Conservation (phyloP, 2,113 vertebrate genomes). For the Rattus rattus region DNA sequence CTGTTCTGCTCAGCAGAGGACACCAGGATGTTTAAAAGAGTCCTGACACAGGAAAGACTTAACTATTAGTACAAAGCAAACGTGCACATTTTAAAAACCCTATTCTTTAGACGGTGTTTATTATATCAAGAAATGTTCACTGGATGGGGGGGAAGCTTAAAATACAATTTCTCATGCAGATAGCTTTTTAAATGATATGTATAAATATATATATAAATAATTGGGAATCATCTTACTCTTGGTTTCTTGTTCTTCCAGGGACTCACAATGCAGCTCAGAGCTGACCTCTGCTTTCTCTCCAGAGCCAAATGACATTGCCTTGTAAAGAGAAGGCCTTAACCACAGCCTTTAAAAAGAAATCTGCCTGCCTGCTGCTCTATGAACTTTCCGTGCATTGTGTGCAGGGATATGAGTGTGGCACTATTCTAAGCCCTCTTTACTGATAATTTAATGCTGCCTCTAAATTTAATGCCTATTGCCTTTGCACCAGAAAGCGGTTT, state of each 20-base stretch:
- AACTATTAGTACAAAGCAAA: slow-evolving; percentile 14
- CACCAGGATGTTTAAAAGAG: slow-evolving; percentile 29
- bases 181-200: neutral
- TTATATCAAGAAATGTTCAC: neutral
- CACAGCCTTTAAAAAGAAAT: slow-evolving; percentile 59
- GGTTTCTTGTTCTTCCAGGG: slow-evolving; percentile 3
- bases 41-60: slow-evolving; percentile 33
- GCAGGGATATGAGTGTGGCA: neutral
- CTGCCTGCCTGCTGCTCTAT: neutral
- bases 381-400: slow-evolving; percentile 50
- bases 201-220: neutral
- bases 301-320: neutral
- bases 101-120: neutral
- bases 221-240: neutral
- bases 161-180: slow-evolving; percentile 47
- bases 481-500: slow-evolving; percentile 82
- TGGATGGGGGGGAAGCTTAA: neutral
- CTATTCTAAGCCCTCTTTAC: slow-evolving; percentile 73
- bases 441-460: slow-evolving; percentile 78
- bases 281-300: neutral
- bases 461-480: slow-evolving; percentile 80
- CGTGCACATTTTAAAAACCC: neutral
- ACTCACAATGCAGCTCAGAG: neutral
- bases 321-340: slow-evolving; percentile 51
- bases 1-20: neutral